Percentiles rank a stretch among this genome's conserved stretches.
These are phyloP conservation scores for Mustela erminea DNA, from an alignment of 2,797 vertebrate species.

Conservation along the genomic window DNA sequence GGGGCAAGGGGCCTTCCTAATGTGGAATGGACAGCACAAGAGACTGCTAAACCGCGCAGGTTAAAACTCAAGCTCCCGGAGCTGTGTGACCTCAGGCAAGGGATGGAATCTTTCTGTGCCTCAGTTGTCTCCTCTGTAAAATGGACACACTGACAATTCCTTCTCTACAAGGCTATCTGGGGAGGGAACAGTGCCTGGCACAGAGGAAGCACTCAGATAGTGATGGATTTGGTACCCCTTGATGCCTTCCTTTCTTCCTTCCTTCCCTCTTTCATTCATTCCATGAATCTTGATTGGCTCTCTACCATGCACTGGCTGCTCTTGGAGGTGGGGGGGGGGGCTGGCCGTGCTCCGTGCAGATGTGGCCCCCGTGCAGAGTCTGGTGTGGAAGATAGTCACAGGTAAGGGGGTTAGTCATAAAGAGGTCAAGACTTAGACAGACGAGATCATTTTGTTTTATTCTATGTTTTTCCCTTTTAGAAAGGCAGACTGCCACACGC, in stretches of 20 bases:
- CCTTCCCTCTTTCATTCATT: neutral
- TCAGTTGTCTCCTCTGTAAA: neutral
- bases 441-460: neutral
- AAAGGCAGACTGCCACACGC: neutral
- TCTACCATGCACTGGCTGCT: too few relatives aligned
- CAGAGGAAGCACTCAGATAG: neutral
- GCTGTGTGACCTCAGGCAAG: neutral
- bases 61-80: neutral
- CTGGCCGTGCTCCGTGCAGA: neutral
- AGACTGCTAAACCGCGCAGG: neutral
- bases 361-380: rapidly evolving
- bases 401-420: neutral
- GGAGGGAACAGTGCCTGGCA: neutral
- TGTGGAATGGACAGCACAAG: neutral
- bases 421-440: neutral
- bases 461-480: neutral
- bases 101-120: neutral
- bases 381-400: neutral
- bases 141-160: neutral
- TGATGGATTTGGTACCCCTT: neutral
- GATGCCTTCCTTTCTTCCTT: neutral
- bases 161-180: neutral
- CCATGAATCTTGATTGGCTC: too few relatives aligned
- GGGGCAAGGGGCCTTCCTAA: neutral
- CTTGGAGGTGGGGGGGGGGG: neutral